Conservation (phyloP, 2,113 vertebrate genomes). For the Asarcornis scutulata region DNA sequence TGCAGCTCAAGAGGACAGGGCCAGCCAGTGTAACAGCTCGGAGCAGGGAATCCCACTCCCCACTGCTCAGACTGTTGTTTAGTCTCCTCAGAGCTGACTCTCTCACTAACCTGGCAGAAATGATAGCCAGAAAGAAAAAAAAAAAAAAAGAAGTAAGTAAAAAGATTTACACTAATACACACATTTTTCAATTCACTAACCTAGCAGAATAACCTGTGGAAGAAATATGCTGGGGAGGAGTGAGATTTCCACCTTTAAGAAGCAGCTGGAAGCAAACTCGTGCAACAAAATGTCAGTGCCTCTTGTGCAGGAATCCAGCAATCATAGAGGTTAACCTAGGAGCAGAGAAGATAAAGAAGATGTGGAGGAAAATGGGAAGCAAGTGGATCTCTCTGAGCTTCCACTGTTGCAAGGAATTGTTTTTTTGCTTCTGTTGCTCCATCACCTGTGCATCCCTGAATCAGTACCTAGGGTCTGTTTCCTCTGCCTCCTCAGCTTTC, state of each 20-base stretch:
- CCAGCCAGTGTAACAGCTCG: not conserved
- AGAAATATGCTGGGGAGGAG: not conserved
- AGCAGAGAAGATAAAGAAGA: not conserved
- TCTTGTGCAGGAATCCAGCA: not conserved
- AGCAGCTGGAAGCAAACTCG: not conserved
- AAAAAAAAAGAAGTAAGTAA: too few species aligned
- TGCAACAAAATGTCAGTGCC: not conserved
- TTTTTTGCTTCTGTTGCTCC: not conserved
- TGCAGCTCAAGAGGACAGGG: not conserved
- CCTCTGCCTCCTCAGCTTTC: not conserved
- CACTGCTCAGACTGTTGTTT: not conserved
- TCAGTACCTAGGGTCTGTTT: rapidly evolving
- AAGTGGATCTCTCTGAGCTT: not conserved
- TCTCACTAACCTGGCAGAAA: not conserved
- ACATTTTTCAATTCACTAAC: not conserved
- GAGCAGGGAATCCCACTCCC: not conserved
- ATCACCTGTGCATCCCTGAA: not conserved
- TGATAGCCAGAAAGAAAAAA: not conserved
- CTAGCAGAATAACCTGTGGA: not conserved
- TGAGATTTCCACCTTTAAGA: not conserved
- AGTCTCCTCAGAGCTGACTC: not conserved
- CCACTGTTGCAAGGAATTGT: not conserved
- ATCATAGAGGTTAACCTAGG: not conserved
- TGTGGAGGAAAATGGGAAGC: not conserved
- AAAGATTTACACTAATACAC: too few species aligned